These are phyloP conservation scores for Conchocele bisecta DNA, from an alignment of 2,888 invertebrate genomes.

Conservation along the genomic window DNA sequence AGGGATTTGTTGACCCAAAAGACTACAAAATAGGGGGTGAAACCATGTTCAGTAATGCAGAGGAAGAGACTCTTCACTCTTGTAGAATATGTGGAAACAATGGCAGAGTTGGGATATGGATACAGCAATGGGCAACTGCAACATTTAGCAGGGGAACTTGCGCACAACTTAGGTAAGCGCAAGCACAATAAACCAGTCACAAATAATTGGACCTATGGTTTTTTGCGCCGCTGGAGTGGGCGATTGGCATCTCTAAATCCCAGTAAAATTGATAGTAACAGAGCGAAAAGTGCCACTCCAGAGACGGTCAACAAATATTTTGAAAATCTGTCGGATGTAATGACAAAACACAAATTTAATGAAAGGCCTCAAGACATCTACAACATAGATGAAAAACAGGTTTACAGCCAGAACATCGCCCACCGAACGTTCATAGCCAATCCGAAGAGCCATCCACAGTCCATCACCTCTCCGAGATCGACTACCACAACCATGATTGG, in stretches of 20 bases:
- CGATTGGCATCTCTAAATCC: slow-evolving; percentile 10
- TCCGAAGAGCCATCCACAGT: too few relatives aligned
- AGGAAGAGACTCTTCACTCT: too few relatives aligned
- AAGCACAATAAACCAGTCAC: slow-evolving; percentile 14
- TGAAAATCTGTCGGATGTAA: not conserved
- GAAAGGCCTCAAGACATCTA: slow-evolving; percentile 5
- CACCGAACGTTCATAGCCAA: too few relatives aligned
- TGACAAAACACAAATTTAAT: slow-evolving; percentile 4
- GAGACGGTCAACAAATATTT: slow-evolving; percentile 17
- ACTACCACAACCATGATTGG: too few relatives aligned
- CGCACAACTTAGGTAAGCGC: slow-evolving; percentile 1
- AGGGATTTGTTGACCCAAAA: too few relatives aligned
- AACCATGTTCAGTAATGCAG: too few relatives aligned
- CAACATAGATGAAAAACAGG: not conserved
- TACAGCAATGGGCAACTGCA: slow-evolving; percentile 4
- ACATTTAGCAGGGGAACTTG: slow-evolving; percentile 17
- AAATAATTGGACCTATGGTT: slow-evolving; percentile 24
- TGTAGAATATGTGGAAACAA: slow-evolving; percentile 18
- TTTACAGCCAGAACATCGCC: too few relatives aligned
- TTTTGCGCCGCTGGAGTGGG: slow-evolving; percentile 3
- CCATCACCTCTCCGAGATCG: too few relatives aligned
- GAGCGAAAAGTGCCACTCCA: slow-evolving; percentile 22
- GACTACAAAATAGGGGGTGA: too few relatives aligned
- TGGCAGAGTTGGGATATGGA: slow-evolving; percentile 27
- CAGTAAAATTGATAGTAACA: slow-evolving; percentile 8